Percentiles rank a stretch among this genome's conserved stretches.
Conservation (phyloP, 1,140 invertebrate genomes). For the Pararge aegeria region DNA sequence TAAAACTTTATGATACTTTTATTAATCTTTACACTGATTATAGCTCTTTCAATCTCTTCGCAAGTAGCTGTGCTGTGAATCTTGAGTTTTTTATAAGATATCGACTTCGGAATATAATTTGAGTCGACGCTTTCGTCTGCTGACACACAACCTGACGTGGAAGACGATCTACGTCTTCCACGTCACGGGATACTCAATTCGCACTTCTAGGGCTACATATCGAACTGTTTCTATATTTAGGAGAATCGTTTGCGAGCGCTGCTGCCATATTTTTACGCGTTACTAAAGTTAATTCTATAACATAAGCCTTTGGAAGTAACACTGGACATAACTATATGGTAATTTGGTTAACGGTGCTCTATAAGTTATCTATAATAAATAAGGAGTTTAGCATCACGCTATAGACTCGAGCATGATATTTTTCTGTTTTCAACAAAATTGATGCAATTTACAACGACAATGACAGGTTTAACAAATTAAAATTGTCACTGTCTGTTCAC, state of each 20-base stretch:
- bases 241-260: constrained; percentile 66
- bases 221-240: constrained; percentile 67
- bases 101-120: constrained; percentile 71
- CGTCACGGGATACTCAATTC: constrained; percentile 42
- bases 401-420: constrained; percentile 24
- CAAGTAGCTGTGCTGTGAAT: constrained; percentile 65
- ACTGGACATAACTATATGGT: neutral
- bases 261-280: constrained; percentile 53
- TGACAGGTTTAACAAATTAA: constrained; percentile 14
- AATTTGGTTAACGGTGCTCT: neutral
- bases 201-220: constrained; percentile 68
- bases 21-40: constrained; percentile 88
- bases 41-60: constrained; percentile 66
- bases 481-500: no score
- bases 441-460: neutral
- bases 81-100: constrained; percentile 77
- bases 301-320: neutral
- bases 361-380: neutral
- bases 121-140: constrained; percentile 74
- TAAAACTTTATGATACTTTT: no score
- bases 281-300: neutral
- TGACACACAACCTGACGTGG: constrained; percentile 69
- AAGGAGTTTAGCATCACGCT: constrained; percentile 16
- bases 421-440: constrained; percentile 35
- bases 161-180: constrained; percentile 65